A percentile compares a stretch with the other conserved stretches of the same genome.
These are phyloP conservation scores for Eleginops maclovinus DNA, from an alignment of 2,113 vertebrate genomes.

Conservation along the genomic window DNA sequence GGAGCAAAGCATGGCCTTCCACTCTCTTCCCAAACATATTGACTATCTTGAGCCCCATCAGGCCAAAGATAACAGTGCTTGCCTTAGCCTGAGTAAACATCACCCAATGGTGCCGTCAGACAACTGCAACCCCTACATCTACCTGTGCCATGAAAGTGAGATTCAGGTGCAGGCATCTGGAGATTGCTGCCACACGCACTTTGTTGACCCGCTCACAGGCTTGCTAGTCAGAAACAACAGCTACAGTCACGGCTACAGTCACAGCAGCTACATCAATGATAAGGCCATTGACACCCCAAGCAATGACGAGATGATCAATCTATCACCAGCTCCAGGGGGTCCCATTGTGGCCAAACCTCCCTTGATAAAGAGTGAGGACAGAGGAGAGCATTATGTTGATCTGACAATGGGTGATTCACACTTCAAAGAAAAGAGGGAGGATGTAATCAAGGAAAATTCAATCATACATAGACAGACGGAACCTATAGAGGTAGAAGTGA, in stretches of 20 bases:
- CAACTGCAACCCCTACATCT: constrained; percentile 76
- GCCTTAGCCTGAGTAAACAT: constrained; percentile 76
- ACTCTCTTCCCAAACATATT: constrained; percentile 72
- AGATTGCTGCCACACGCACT: constrained; percentile 81
- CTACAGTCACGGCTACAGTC: constrained; percentile 66
- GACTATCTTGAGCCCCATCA: constrained; percentile 76
- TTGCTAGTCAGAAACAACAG: constrained; percentile 77
- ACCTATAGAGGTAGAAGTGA: constrained; percentile 58
- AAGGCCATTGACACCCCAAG: constrained; percentile 62
- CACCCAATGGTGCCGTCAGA: constrained; percentile 63
- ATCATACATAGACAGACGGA: constrained; percentile 45
- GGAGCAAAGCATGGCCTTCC: constrained; percentile 73
- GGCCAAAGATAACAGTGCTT: constrained; percentile 78
- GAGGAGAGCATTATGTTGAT: constrained; percentile 63
- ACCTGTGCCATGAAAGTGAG: constrained; percentile 79
- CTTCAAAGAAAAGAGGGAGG: constrained; percentile 47
- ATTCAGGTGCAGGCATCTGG: constrained; percentile 61
- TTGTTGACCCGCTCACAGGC: constrained; percentile 84
- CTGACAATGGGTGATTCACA: constrained; percentile 18
- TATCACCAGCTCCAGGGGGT: constrained; percentile 75
- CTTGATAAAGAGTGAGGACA: constrained; percentile 53
- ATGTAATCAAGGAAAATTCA: constrained; percentile 55
- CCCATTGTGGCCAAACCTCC: constrained; percentile 69
- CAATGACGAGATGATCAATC: constrained; percentile 76
- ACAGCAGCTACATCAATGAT: constrained; percentile 69